These are phyloP conservation scores for Spizaetus ornatus DNA, from an alignment of 2,113 vertebrate species.

Conservation along the genomic window DNA sequence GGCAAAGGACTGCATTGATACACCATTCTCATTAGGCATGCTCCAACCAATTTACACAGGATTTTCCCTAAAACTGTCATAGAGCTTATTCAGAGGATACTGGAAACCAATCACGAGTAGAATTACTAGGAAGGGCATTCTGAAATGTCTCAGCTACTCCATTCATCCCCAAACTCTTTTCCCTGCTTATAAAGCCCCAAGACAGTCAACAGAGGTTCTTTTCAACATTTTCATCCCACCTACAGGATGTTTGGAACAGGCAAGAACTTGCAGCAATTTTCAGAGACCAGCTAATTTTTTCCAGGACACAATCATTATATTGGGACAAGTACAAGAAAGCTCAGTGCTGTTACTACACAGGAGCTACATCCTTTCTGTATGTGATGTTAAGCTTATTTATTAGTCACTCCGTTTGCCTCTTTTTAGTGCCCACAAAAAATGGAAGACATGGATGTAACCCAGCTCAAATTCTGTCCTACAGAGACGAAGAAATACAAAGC, in stretches of 20 bases:
- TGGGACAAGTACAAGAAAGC: background rate
- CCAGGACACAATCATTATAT: background rate
- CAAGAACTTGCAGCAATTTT: background rate
- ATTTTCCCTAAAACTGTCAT: background rate
- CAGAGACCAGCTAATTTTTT: background rate
- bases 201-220: background rate
- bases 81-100: background rate
- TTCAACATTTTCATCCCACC: background rate
- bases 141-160: background rate
- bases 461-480: background rate
- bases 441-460: background rate
- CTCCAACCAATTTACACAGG: background rate
- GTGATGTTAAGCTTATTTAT: background rate
- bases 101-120: background rate
- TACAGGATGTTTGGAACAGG: background rate
- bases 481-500: background rate
- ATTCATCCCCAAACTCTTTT: background rate
- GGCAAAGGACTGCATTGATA: background rate
- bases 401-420: background rate
- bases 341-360: background rate
- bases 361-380: background rate
- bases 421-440: background rate
- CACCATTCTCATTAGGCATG: background rate
- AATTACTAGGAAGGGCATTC: background rate
- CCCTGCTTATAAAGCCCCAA: background rate